phyloP scores from a whole-genome alignment of 1,140 invertebrate genomes.

The Lutraria rhynchaena region DNA sequence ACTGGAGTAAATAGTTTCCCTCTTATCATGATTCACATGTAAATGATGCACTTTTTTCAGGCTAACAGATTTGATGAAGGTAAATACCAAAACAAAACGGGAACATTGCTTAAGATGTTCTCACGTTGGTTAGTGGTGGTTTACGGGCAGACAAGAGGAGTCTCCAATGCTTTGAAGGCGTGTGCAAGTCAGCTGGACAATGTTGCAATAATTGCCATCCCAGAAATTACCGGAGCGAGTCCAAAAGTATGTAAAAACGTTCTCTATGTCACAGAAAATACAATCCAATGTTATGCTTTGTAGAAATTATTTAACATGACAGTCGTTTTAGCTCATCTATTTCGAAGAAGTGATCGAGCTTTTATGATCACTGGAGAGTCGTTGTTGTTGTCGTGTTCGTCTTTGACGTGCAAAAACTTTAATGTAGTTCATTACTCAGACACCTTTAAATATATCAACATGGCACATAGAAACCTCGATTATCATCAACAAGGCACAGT shows the following conservation, averaged over 20 bases:
- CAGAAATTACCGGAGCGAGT: constrained; percentile 2
- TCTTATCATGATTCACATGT: neutral
- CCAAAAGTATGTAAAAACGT: neutral
- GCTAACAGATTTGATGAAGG: constrained; percentile 11
- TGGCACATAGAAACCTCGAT: no score
- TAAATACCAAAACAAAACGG: neutral
- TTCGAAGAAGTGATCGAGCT: no score
- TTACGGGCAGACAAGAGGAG: neutral
- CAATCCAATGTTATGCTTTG: no score
- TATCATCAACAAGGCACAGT: no score
- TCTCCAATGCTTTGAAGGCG: constrained; percentile 4
- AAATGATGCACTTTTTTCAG: neutral
- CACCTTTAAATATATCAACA: no score
- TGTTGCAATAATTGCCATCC: constrained; percentile 17
- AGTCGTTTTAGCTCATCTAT: no score
- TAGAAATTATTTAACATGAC: no score
- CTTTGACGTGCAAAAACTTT: no score
- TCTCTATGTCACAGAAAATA: no score
- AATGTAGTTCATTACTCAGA: no score
- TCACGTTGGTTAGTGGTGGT: constrained; percentile 18
- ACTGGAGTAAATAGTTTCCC: neutral
- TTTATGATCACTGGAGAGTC: no score
- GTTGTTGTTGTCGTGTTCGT: no score
- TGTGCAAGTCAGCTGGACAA: constrained; percentile 47
- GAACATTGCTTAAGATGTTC: constrained; percentile 26